Base-by-base conservation (phyloP, 2,797 vertebrate genomes). In the Chelonia mydas region DNA sequence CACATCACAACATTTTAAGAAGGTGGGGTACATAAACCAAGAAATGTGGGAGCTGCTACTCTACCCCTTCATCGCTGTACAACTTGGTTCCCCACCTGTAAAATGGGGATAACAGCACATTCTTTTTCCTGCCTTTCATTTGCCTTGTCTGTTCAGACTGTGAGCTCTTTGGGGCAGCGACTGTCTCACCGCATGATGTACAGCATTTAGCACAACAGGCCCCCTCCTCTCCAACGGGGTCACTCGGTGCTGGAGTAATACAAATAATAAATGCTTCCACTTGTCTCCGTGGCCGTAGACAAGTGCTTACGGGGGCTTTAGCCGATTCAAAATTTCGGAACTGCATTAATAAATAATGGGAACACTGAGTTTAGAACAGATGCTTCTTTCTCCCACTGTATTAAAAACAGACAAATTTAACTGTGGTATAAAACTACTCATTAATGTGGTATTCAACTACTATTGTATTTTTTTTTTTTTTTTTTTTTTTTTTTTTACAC, bases 91-190 rank as follows among this genome's bases (percentile, higher is more conserved):
- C 49, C 47, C 41, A 23, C 23, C 80, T 49, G 6, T 3, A 15
- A 50, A 21, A 47, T 1, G 25, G 50, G 54, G 55, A 55, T 41
- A 31, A 1, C 16, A 5, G 2, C 0, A 5, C 54, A 55, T 65
- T 50, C 81, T 68, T 55, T 25, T 77, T 77, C 77, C n/a, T 51
- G n/a, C 0, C 37, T 27, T 1, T n/a, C 77, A 41, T 41, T 57
- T 16, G 28, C 2, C 45, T 10, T 6, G 49, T 49, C 80, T 57
- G 31, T 21, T 88, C 53, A 68, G 37, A 59, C 65, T 15, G 21
- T 11, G n/a, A 50, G 16, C 3, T 37, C 17, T 45, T 37, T 12
- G 68, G 68, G 55, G 3, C 2, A 3, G 0, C 16, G 45, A 37
- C n/a, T 47, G 33, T 65, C 68, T 51, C 65, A 85, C 0, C 0